Evolutionary conservation across 1,140 invertebrate species (phyloP).

Genomic region (Odontomachus brunneus): DNA sequence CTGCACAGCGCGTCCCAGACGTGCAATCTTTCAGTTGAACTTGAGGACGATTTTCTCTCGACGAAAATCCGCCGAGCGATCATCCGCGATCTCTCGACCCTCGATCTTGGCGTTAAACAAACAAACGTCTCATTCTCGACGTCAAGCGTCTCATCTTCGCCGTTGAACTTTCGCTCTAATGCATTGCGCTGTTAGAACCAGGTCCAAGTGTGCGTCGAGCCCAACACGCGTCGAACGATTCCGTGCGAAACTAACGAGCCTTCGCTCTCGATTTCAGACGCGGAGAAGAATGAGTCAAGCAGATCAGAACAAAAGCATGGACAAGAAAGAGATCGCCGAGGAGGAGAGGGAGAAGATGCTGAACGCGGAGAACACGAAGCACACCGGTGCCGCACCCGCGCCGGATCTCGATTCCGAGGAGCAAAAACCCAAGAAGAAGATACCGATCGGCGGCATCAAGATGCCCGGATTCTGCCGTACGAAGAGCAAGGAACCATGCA

Average conservation of each 20-base stretch:
- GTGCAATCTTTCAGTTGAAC: neutral
- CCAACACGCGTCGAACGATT: neutral
- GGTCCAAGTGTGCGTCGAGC: neutral
- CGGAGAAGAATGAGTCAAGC: constrained; percentile 77
- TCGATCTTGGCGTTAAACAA: too few relatives aligned
- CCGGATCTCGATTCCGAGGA: constrained; percentile 84
- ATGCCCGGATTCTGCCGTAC: constrained; percentile 92
- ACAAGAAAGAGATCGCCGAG: constrained; percentile 90
- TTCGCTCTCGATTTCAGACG: constrained; percentile 34
- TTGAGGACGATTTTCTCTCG: neutral
- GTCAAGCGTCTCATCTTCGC: too few relatives aligned
- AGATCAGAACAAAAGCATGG: constrained; percentile 86
- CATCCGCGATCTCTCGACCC: too few relatives aligned
- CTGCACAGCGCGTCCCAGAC: neutral
- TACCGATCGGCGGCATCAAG: constrained; percentile 93
- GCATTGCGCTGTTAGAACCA: neutral
- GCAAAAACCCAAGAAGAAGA: constrained; percentile 90
- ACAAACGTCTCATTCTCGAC: too few relatives aligned
- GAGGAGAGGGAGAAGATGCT: constrained; percentile 91
- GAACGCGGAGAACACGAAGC: constrained; percentile 87
- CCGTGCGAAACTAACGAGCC: neutral
- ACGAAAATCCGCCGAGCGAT: neutral
- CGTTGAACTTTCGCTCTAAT: neutral
- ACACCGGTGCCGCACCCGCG: constrained; percentile 78
- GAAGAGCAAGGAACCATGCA: constrained; percentile 90